These are phyloP conservation scores for Drosophila setifemur DNA, from an alignment of 1,140 invertebrate genomes.

Conservation along the genomic window DNA sequence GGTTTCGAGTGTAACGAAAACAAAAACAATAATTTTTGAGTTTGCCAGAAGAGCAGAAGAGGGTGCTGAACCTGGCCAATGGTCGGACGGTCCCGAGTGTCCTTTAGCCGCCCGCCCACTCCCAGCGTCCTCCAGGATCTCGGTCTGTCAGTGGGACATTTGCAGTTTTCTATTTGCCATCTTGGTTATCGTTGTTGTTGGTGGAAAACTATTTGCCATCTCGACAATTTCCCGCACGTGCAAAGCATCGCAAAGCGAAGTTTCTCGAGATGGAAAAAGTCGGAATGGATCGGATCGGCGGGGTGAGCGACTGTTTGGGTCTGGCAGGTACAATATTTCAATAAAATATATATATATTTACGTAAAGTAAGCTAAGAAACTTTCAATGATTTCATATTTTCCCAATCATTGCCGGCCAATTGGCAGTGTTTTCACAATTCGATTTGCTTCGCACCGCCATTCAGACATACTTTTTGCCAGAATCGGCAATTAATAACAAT, in stretches of 20 bases:
- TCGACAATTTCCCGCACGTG: conserved; percentile 78
- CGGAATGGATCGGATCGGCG: not conserved
- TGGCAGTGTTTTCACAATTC: conserved; percentile 8
- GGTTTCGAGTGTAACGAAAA: conserved; percentile 74
- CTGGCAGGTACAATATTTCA: conserved; percentile 69
- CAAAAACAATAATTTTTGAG: conserved; percentile 78
- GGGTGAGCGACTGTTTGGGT: not conserved
- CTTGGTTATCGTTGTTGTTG: conserved; percentile 51
- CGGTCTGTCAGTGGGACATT: conserved; percentile 69
- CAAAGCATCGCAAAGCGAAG: conserved; percentile 65
- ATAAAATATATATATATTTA: conserved; percentile 75
- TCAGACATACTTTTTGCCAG: conserved; percentile 23
- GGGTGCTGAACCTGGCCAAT: conserved; percentile 12
- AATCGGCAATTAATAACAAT: conserved; percentile 72
- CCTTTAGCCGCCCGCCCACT: conserved; percentile 7
- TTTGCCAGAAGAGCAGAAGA: conserved; percentile 12
- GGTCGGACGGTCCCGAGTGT: not conserved
- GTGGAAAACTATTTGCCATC: conserved; percentile 78
- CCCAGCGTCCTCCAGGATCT: not conserved
- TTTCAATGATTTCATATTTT: conserved; percentile 72
- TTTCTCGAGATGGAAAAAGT: conserved; percentile 32
- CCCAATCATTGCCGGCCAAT: conserved; percentile 51
- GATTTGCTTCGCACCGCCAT: too few relatives aligned
- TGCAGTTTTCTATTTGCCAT: conserved; percentile 74
- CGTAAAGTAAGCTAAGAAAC: conserved; percentile 38